Conservation (phyloP, 2,113 vertebrate species). For the Nanger granti region DNA sequence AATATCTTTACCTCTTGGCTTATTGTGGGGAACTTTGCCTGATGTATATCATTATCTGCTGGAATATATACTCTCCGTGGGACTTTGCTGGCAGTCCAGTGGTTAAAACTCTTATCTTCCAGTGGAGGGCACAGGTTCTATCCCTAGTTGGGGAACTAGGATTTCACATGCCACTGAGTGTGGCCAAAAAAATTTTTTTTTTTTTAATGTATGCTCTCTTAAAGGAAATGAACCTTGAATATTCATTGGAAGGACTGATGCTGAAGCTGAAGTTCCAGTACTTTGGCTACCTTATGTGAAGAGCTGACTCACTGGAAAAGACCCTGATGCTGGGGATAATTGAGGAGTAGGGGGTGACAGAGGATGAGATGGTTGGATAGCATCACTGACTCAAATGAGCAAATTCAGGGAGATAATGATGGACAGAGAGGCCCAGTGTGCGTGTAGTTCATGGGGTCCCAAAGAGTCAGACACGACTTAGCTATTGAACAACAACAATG, state of each 20-base stretch:
- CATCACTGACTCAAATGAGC: background rate
- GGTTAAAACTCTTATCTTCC: background rate
- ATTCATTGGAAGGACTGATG: background rate
- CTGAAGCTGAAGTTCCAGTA: background rate
- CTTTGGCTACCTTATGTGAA: background rate
- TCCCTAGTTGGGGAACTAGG: background rate
- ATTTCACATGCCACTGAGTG: background rate
- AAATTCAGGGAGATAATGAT: background rate
- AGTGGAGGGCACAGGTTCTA: background rate
- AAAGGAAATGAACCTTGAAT: background rate
- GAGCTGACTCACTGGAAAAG: background rate
- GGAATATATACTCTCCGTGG: background rate
- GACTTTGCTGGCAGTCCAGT: background rate
- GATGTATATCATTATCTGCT: background rate
- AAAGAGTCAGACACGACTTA: background rate
- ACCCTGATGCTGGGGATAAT: background rate
- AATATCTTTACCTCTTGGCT: background rate
- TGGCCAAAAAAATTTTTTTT: background rate
- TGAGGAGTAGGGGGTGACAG: background rate
- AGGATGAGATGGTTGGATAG: background rate
- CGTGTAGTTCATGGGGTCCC: background rate
- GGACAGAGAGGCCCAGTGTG: background rate
- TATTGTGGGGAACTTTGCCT: background rate
- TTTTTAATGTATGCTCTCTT: background rate
- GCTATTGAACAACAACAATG: background rate